Percentiles rank a stretch among this genome's conserved stretches.
Evolutionary conservation across 2,113 vertebrate species (phyloP).

Genomic region (Macroglossus sobrinus): DNA sequence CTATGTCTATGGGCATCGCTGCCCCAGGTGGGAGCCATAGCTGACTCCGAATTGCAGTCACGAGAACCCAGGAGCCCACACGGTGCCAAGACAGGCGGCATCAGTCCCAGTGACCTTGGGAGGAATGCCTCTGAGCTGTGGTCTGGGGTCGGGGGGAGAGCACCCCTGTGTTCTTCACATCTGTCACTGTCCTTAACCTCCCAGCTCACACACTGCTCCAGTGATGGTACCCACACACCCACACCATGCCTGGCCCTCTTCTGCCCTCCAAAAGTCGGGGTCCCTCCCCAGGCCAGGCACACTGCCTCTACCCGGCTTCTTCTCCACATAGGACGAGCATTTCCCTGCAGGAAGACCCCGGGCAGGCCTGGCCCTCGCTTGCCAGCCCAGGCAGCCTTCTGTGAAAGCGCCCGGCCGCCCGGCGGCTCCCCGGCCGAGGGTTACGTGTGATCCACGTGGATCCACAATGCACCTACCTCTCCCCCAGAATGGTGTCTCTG

Average conservation of each 20-base stretch:
- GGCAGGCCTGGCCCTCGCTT: neutral
- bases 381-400: neutral
- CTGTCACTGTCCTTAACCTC: neutral
- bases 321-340: neutral
- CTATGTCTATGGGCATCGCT: neutral
- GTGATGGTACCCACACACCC: neutral
- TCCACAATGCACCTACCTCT: no score
- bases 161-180: neutral
- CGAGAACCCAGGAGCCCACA: neutral
- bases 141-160: neutral
- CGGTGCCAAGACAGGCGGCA: accelerated
- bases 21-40: neutral
- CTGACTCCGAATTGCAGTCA: accelerated
- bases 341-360: neutral
- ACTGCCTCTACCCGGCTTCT: neutral
- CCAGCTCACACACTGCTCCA: neutral
- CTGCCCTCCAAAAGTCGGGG: neutral
- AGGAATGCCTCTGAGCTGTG: neutral
- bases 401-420: neutral
- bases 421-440: no score
- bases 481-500: neutral
- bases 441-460: accelerated
- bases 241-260: accelerated
- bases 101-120: no score
- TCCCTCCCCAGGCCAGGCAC: no score